Base-by-base conservation (phyloP, 2,888 invertebrate genomes). In the Nysson spinosus region DNA sequence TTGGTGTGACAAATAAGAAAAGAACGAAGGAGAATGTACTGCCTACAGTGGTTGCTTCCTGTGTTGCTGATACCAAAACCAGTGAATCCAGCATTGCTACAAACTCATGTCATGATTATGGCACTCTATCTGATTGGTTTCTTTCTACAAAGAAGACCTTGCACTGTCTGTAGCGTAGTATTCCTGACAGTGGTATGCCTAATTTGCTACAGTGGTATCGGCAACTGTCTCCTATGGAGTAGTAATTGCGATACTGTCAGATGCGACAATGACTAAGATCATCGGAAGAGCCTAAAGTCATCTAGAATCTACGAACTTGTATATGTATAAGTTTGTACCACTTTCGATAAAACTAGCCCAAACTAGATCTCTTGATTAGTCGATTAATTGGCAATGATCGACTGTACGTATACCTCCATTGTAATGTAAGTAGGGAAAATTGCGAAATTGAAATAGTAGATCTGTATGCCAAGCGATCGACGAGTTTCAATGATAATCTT, bases 51-150 rank as follows among this genome's bases (percentile, higher is more conserved):
- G 95, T 90, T 99, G 83, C 95, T 99, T 82, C 98, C 98, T 58
- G 97, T 99, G 80, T 90, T 99, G 71, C 91, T 99, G 73, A 97
- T 99, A 88, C 98, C 99, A 76, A 99, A 98, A 88, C 98, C 99
- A 55, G 93, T 97, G 70, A 98, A 99, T 89, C 98, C 98, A 81
- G 96, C 97, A 28, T 90, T 98, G 62, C 92, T 98, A 79, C 96
- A 98, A 87, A 98, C 98, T 52, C 97, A 98, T 88, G 96, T 97
- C 64, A 96, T 98, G 94, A 98, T 99, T 88, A 96, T 99, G 92
- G 94, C 96, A 72, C 90, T 99, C 50, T 99, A 99, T 88, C 89
- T 99, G 78, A 94, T 98, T 78, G 97, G 98, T 79, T 99, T 99
- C 89, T 98, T 99, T 88, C 90, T 99, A 80, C 98, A 98, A 85